A percentile compares a stretch with the other conserved stretches of the same genome.
Conservation (phyloP, 2,113 vertebrate species). For the Eptesicus fuscus region DNA sequence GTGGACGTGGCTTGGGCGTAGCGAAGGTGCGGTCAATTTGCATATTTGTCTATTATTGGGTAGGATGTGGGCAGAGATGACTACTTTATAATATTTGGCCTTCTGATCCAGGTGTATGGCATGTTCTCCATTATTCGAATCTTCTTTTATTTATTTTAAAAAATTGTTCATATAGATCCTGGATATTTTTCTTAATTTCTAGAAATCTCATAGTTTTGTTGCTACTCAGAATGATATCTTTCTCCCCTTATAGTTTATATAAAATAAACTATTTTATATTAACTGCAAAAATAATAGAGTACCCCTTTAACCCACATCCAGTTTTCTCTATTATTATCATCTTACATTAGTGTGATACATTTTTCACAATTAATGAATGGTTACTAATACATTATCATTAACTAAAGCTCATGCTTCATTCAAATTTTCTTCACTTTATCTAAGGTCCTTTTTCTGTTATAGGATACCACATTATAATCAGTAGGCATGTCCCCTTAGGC, state of each 20-base stretch:
- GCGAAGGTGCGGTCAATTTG: too few relatives aligned
- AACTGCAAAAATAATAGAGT: background rate
- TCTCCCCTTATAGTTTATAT: background rate
- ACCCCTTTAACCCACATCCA: background rate
- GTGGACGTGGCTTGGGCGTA: too few relatives aligned
- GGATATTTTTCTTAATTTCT: background rate
- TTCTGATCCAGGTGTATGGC: background rate
- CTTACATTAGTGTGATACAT: background rate
- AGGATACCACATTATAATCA: background rate
- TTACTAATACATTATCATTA: background rate
- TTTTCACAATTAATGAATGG: background rate
- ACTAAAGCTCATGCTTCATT: constrained; percentile 12
- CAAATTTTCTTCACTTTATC: background rate
- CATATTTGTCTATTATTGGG: too few relatives aligned
- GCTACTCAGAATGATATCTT: background rate
- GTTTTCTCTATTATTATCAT: background rate
- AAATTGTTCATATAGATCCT: background rate
- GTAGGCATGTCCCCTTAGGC: background rate
- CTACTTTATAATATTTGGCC: background rate
- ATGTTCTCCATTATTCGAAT: background rate
- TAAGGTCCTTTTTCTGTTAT: background rate
- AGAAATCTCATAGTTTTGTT: background rate
- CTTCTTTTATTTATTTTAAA: background rate
- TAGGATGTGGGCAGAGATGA: background rate
- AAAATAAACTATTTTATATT: background rate